Conservation (phyloP, 2,797 vertebrate species). For the Hydrocynus forskahlii region DNA sequence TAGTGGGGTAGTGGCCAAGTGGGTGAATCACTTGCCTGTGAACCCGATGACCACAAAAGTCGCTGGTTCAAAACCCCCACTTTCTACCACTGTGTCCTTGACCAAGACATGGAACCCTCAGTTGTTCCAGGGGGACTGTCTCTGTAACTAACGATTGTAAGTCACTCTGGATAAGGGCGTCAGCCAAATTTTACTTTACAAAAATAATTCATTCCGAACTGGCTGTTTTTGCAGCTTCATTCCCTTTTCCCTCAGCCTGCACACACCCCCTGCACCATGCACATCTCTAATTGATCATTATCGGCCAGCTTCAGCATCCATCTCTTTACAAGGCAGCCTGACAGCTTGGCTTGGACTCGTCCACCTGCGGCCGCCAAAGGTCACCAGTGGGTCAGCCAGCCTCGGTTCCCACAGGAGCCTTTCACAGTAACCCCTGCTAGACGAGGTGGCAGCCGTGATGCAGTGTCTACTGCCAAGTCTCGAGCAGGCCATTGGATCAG, state of each 20-base stretch:
- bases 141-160: no score
- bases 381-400: not conserved
- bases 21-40: no score
- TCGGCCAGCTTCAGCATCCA: slow-evolving; percentile 25
- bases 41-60: no score
- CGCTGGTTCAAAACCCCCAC: no score
- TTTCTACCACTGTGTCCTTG: no score
- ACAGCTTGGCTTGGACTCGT: not conserved
- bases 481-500: not conserved
- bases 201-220: no score
- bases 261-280: slow-evolving; percentile 22
- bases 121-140: no score
- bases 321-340: not conserved
- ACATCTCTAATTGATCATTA: slow-evolving; percentile 45
- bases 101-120: no score
- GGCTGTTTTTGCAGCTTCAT: not conserved
- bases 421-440: not conserved
- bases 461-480: not conserved
- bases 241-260: not conserved
- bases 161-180: no score
- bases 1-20: no score
- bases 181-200: no score
- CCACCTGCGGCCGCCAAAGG: slow-evolving; percentile 25
- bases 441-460: not conserved
- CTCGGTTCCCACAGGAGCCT: not conserved